Evolutionary conservation across 2,888 invertebrate species (phyloP), one percentile per base, ranked within the genome.

Genomic region (Scaptomyza caliginosa): DNA sequence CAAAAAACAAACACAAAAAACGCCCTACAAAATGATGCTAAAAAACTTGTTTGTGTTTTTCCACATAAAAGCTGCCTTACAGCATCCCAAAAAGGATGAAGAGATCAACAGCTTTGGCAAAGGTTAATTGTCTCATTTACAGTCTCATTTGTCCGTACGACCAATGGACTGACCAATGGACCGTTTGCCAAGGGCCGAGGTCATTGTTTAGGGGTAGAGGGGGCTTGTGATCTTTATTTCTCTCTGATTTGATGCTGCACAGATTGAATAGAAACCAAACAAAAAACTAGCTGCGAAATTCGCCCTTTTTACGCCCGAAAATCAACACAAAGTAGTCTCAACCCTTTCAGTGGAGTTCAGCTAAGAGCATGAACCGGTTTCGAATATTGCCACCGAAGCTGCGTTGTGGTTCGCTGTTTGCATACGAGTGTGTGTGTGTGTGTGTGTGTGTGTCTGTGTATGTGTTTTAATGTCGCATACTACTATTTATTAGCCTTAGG

Each of bases 401-500:
- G 59, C n/a, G 36, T 55, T 82, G 72, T 58, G 74, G 76, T 76
- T 68, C 63, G 65, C 71, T 79, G 65, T 38, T 26, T 30, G 65
- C 34, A 17, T 30, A 36, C 16, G 36, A 50, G 36, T 36, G 32
- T 49, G 28, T 36, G 42, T 48, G 34, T 40, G 45, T 55, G 50
- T 36, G 30, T 54, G 48, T 45, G 46, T 58, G 43, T 38, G 54
- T 55, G 52, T 45, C 42, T 58, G 43, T 38, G 54, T 55, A 49
- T 46, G 55, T 63, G 62, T 36, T 72, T 55, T 69, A 77, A 77
- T 83, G 86, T 83, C 88, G 82, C 86, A 82, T 84, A 87, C 86
- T 84, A 87, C 86, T 89, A 89, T 89, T 89, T 88, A 90, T 89
- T 89, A 89, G 89, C 89, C 82, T 76, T 70, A 89, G 89, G 89